These are phyloP conservation scores for Phrynocephalus forsythii DNA, from an alignment of 2,797 vertebrate species.

Conservation along the genomic window DNA sequence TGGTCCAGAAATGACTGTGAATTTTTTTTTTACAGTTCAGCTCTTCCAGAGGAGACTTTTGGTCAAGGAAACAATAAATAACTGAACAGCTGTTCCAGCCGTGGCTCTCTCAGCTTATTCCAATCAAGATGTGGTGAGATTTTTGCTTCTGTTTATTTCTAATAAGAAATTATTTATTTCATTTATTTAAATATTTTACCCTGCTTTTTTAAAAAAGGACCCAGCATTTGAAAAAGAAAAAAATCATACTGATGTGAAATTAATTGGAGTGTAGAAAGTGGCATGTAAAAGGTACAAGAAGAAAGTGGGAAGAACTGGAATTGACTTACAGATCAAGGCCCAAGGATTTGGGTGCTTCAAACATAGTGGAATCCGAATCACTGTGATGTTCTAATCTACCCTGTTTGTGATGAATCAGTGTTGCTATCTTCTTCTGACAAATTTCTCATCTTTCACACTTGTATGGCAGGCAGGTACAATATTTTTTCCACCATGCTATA, in stretches of 20 bases:
- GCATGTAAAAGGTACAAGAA: no score
- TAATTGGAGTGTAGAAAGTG: no score
- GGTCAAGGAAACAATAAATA: background rate
- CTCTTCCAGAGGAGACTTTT: background rate
- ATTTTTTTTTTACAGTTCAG: background rate
- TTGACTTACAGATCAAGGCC: background rate
- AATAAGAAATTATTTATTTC: background rate
- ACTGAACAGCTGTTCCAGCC: background rate
- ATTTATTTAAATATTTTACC: background rate
- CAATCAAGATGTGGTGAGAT: background rate
- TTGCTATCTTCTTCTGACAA: background rate
- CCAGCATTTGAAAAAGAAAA: no score
- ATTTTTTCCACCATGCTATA: background rate
- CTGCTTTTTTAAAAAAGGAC: no score
- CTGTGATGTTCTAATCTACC: background rate
- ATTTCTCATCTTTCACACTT: background rate
- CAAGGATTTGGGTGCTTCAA: background rate
- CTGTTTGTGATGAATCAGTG: background rate
- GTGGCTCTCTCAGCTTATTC: background rate
- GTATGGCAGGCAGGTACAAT: background rate
- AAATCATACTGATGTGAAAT: background rate
- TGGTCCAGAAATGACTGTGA: background rate
- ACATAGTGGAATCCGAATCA: background rate
- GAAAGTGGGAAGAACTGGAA: no score
- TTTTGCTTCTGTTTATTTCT: background rate